Evolutionary conservation across 2,888 invertebrate species (phyloP).

Genomic region (Platycheirus rosarum): DNA sequence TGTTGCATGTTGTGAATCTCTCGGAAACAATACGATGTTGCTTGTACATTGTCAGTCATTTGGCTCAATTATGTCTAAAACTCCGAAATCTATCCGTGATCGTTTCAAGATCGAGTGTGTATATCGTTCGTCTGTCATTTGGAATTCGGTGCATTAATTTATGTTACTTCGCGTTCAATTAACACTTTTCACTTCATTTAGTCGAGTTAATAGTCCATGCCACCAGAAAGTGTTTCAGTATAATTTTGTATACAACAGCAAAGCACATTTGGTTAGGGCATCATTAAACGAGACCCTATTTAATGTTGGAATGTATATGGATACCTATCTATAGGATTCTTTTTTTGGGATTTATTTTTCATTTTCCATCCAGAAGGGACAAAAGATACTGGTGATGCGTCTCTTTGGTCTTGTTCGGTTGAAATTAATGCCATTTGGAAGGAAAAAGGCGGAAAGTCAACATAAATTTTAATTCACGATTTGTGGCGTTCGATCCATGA

Average conservation of each 20-base stretch:
- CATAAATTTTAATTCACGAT: conserved; percentile 66
- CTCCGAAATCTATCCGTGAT: conserved; percentile 57
- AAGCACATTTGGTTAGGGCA: conserved; percentile 47
- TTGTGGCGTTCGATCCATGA: conserved; percentile 47
- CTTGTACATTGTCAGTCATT: conserved; percentile 50
- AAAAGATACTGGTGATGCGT: neutral
- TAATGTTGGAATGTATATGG: conserved; percentile 67
- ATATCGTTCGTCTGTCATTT: conserved; percentile 32
- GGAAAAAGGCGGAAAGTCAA: conserved; percentile 59
- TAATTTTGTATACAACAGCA: conserved; percentile 5
- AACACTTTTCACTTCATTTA: conserved; percentile 75
- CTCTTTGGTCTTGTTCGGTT: conserved; percentile 39
- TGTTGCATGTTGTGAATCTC: conserved; percentile 7
- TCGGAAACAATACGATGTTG: conserved; percentile 38
- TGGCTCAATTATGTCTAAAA: conserved; percentile 56
- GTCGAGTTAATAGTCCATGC: conserved; percentile 72
- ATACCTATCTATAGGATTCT: conserved; percentile 11
- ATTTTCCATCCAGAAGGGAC: conserved; percentile 38
- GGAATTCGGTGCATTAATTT: conserved; percentile 66
- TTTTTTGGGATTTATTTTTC: conserved; percentile 11
- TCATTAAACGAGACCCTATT: conserved; percentile 71
- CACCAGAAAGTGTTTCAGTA: conserved; percentile 36
- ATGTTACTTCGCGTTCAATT: conserved; percentile 73
- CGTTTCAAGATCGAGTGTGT: conserved; percentile 2
- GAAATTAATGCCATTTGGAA: conserved; percentile 47